Percentiles rank a stretch among this genome's conserved stretches.
These are phyloP conservation scores for Pterois miles DNA, from an alignment of 2,797 vertebrate species.

Conservation along the genomic window DNA sequence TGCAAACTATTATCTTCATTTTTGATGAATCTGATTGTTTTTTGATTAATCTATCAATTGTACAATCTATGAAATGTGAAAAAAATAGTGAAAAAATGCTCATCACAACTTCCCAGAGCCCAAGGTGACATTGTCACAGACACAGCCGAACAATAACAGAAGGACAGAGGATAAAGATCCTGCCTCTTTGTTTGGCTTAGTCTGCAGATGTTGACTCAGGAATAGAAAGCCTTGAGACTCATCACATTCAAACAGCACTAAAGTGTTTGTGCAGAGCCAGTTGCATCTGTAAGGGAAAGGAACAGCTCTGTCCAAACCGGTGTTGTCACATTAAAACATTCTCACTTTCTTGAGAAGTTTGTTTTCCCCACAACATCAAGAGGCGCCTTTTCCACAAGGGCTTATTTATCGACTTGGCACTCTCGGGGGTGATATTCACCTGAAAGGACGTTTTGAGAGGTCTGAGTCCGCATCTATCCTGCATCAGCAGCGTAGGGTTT, in stretches of 20 bases:
- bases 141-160: not conserved
- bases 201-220: not conserved
- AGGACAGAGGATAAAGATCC: constrained; percentile 6
- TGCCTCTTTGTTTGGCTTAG: constrained; percentile 8
- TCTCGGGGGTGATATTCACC: constrained; percentile 37
- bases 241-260: not conserved
- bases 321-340: constrained; percentile 27
- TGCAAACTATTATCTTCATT: not conserved
- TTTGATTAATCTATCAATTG: not conserved
- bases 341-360: constrained; percentile 17
- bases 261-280: constrained; percentile 18
- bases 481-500: constrained; percentile 19
- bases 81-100: not conserved
- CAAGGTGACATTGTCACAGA: not conserved
- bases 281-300: not conserved
- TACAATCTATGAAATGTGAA: not conserved
- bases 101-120: not conserved
- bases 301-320: constrained; percentile 24
- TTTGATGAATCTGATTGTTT: not conserved
- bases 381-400: not conserved
- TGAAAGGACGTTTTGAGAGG: constrained; percentile 34
- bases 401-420: constrained; percentile 15
- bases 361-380: constrained; percentile 19
- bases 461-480: not conserved
- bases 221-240: constrained; percentile 7